A percentile compares a stretch with the other conserved stretches of the same genome.
phyloP scores from a whole-genome alignment of 2,797 vertebrate genomes.

The Chloroceryle inda region DNA sequence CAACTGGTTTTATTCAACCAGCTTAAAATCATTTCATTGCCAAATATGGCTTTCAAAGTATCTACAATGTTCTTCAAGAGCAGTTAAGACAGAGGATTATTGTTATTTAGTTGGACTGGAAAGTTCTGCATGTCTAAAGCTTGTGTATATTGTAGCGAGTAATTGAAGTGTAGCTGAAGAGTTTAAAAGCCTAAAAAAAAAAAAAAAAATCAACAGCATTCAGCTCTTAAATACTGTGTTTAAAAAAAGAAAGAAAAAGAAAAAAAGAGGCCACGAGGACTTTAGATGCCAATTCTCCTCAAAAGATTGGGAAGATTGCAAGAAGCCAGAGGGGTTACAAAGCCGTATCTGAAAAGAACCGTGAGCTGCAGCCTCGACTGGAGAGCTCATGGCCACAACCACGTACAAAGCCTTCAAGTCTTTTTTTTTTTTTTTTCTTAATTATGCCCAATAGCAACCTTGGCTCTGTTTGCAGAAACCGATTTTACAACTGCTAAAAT shows the following conservation, averaged over 20 bases:
- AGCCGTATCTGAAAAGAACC: background rate
- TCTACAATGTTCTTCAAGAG: background rate
- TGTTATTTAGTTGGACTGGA: conserved; percentile 40
- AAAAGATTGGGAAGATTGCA: background rate
- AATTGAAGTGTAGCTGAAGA: background rate
- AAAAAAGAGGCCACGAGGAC: background rate
- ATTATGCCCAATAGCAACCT: conserved; percentile 8
- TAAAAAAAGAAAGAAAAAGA: background rate
- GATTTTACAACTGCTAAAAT: background rate
- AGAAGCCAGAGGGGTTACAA: background rate
- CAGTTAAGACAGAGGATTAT: conserved; percentile 21
- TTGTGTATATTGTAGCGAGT: background rate
- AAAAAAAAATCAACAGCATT: background rate
- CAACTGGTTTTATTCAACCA: background rate
- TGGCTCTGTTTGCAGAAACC: background rate
- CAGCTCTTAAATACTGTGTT: background rate
- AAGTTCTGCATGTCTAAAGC: background rate
- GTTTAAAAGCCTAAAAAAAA: background rate
- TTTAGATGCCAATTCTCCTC: background rate
- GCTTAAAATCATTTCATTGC: background rate
- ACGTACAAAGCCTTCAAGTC: background rate
- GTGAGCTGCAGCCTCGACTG: background rate
- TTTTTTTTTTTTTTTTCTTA: background rate
- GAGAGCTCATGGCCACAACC: background rate
- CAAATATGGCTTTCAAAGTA: too few relatives aligned